Evolutionary conservation across 2,797 vertebrate species (phyloP), one percentile per base, ranked within the genome.

Genomic region (Arnoldichthys spilopterus): DNA sequence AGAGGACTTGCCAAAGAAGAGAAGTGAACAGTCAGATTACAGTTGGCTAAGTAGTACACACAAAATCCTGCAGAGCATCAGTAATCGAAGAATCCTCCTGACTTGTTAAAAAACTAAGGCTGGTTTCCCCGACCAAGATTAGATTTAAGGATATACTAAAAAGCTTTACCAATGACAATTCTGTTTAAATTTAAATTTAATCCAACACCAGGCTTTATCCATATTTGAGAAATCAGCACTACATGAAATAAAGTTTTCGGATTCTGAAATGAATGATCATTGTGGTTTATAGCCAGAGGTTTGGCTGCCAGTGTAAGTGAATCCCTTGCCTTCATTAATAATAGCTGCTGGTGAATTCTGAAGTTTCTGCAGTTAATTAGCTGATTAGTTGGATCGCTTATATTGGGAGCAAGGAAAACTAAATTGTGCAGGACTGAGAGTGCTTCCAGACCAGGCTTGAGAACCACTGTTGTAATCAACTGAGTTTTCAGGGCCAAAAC

Each of bases 191-290:
- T n/a, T n/a, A n/a, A n/a, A n/a, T n/a, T n/a, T n/a, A n/a, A n/a
- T n/a, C n/a, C n/a, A n/a, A n/a, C 34, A 37, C 34, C 7, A 37
- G 34, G 34, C 34, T 37, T 37, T 3, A 37, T 37, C 34, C 3
- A 37, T n/a, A n/a, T n/a, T n/a, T n/a, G n/a, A n/a, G n/a, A n/a
- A n/a, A n/a, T n/a, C n/a, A n/a, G n/a, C n/a, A n/a, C n/a, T n/a
- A n/a, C n/a, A n/a, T n/a, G n/a, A n/a, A n/a, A n/a, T n/a, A n/a
- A n/a, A n/a, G n/a, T n/a, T n/a, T n/a, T n/a, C n/a, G n/a, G n/a
- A n/a, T n/a, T n/a, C n/a, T n/a, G 32, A 64, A 64, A 64, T 22
- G 34, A 8, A 64, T 40, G 62, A 20, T 64, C 62, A 64, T 8
- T 11, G 34, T 34, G 30, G 34, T 22, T 64, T 12, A 24, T 11